Percentiles rank a stretch among this genome's conserved stretches.
Conservation (phyloP, 2,888 invertebrate species). For the Meta bourneti region DNA sequence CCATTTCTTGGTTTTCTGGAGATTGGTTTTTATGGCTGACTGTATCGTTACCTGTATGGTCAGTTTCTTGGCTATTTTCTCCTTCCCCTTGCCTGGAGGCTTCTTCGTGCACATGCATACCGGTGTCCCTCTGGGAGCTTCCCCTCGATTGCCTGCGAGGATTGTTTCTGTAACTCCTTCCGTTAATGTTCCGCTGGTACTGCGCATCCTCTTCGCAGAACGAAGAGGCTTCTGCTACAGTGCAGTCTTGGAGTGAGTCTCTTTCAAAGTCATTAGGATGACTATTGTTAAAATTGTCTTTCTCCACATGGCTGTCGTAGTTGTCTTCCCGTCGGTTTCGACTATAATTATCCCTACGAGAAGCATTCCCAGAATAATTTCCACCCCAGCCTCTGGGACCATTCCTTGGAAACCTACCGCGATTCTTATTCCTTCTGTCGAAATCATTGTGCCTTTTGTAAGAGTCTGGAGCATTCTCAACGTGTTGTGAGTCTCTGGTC, state of each 20-base stretch:
- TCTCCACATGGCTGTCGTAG: not conserved
- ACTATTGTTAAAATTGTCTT: conserved; percentile 2
- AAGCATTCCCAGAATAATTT: not conserved
- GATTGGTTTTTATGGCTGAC: not conserved
- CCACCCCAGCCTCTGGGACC: not conserved
- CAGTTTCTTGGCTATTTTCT: not conserved
- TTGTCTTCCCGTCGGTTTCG: not conserved
- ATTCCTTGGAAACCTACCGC: not conserved
- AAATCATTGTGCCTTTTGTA: not conserved
- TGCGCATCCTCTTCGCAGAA: not conserved
- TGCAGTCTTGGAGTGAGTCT: not conserved
- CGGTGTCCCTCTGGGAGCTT: not conserved
- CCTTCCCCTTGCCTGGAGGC: not conserved
- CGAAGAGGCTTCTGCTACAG: not conserved
- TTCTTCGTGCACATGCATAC: not conserved
- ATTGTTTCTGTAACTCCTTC: not conserved
- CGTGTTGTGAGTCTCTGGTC: not conserved
- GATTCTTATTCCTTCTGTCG: not conserved
- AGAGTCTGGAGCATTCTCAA: not conserved
- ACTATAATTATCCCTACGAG: not conserved
- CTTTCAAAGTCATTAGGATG: not conserved
- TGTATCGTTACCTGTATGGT: not conserved
- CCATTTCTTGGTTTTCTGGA: not conserved
- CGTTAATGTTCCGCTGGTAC: not conserved
- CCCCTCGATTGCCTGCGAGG: not conserved